phyloP scores from a whole-genome alignment of 2,113 vertebrate genomes.

The Corynorhinus townsendii region DNA sequence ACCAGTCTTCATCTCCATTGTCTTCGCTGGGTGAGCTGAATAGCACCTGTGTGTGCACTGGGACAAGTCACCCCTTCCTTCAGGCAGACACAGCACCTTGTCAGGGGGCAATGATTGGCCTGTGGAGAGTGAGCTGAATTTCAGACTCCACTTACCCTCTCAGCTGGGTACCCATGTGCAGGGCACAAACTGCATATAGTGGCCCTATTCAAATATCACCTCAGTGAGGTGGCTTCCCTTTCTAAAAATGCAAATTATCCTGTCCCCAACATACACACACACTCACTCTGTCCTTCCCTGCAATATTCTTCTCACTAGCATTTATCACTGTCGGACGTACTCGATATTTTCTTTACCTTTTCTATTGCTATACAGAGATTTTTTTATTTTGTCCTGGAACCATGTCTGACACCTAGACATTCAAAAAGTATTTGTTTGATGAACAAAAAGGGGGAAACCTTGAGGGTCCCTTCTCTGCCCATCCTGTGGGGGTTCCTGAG shows the following conservation, averaged over 20 bases:
- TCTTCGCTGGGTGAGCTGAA: background rate
- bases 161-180: background rate
- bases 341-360: background rate
- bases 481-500: background rate
- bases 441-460: background rate
- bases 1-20: background rate
- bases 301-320: background rate
- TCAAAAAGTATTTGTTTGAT: background rate
- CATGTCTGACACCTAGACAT: background rate
- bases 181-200: background rate
- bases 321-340: background rate
- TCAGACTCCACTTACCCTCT: background rate
- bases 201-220: background rate
- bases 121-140: background rate
- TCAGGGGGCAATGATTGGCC: background rate
- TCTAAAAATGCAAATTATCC: background rate
- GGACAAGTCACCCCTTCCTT: background rate
- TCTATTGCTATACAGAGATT: background rate
- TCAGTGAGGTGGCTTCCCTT: background rate
- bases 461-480: background rate
- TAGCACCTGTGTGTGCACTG: background rate
- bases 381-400: slow-evolving; percentile 17
- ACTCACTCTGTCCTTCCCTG: background rate
- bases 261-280: background rate
- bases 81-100: background rate